phyloP scores from a whole-genome alignment of 2,113 vertebrate species.

The Burhinus oedicnemus region DNA sequence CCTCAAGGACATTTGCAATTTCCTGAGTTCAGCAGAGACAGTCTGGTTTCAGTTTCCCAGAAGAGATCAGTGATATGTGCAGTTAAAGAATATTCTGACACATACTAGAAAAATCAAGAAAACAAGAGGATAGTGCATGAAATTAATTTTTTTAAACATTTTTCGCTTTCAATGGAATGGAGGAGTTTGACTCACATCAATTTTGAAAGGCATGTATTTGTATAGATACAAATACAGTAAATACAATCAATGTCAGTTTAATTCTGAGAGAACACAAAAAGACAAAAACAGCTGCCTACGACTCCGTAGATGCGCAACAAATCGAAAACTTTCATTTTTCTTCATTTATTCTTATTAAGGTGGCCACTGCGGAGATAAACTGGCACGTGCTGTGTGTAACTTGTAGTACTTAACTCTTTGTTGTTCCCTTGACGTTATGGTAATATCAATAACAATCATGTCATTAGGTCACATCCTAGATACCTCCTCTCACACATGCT shows the following conservation, averaged over 20 bases:
- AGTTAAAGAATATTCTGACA: background rate
- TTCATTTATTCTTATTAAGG: background rate
- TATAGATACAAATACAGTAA: background rate
- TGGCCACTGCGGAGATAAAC: background rate
- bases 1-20: slow-evolving; percentile 25
- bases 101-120: background rate
- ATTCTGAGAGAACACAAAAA: background rate
- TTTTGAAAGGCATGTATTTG: background rate
- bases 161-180: background rate
- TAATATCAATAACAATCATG: background rate
- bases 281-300: background rate
- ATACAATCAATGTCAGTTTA: background rate
- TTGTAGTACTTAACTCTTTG: background rate
- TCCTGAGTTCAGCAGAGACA: background rate
- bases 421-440: background rate
- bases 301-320: accelerated
- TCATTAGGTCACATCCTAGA: background rate
- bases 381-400: background rate
- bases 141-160: background rate
- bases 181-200: background rate
- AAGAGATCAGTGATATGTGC: background rate
- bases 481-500: background rate
- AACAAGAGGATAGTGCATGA: background rate
- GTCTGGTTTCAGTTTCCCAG: slow-evolving; percentile 7
- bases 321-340: background rate